Evolutionary conservation across 2,797 vertebrate genomes (phyloP), one percentile per base, ranked within the genome.

Genomic region (Crocidura indochinensis): DNA sequence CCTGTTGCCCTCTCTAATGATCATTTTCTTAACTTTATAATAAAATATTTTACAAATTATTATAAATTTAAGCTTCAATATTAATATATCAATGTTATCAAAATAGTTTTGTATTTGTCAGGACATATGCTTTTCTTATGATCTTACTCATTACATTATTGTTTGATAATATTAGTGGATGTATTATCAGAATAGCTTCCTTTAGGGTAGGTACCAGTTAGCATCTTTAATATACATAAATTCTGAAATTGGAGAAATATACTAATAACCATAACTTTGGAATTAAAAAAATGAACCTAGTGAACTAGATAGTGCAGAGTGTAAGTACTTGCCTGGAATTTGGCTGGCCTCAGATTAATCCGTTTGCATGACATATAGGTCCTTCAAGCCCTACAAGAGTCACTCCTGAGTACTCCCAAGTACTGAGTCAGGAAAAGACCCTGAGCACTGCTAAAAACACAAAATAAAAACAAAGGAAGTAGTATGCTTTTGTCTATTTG

Each of bases 251-350:
- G 60, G 29, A 90, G 72, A 80, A 91, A 84, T 51, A 71, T 31
- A 84, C 44, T 94, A 84, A 96, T 92, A 95, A 96, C 68, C 71
- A 78, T 96, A 88, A 96, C 94, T 90, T 72, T 46, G 64, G 72
- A 53, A 93, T 96, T n/a, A n/a, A n/a, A 95, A 94, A 94, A 87
- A 95, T 94, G 62, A 94, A 96, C 92, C 68, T 84, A 93, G 96
- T 96, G 87, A 53, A 1, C 19, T 60, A 20, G 51, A 14, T 53
- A 53, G 51, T 60, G 15, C 8, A 60, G 17, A 60, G 56, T 60
- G 56, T 8, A 60, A 60, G 19, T 15, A 60, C 15, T 60, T 60
- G 56, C 15, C 2, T 20, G 19, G 17, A 6, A 20, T 60, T 19
- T 60, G 7, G 56, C 15, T 60, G 56, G 20, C 15, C 56, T 60